Evolutionary conservation across 1,140 invertebrate species (phyloP).

Genomic region (Caerostris extrusa): DNA sequence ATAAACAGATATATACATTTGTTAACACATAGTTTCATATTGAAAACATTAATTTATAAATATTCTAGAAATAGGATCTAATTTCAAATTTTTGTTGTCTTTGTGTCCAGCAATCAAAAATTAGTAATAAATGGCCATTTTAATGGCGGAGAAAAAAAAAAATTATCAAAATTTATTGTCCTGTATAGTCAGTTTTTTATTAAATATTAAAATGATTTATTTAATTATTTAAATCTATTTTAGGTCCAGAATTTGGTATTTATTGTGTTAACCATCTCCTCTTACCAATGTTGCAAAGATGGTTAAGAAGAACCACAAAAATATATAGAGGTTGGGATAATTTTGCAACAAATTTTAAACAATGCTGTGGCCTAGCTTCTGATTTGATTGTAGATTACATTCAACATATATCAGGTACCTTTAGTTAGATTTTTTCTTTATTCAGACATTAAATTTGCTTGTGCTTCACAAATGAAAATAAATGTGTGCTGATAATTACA

Average conservation of each 20-base stretch:
- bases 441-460: neutral
- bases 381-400: slow-evolving; percentile 90
- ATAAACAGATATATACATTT: too few species aligned
- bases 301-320: slow-evolving; percentile 88
- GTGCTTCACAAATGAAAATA: neutral
- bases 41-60: too few species aligned
- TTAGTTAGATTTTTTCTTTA: neutral
- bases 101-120: too few species aligned
- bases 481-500: too few species aligned
- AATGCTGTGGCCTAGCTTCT: slow-evolving; percentile 94
- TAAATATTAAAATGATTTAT: neutral
- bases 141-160: too few species aligned
- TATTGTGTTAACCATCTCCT: slow-evolving; percentile 95
- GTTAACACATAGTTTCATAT: too few species aligned
- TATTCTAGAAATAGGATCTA: too few species aligned
- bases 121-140: too few species aligned
- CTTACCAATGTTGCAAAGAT: slow-evolving; percentile 93
- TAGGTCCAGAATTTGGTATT: slow-evolving; percentile 90
- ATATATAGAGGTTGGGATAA: slow-evolving; percentile 80
- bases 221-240: neutral
- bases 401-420: slow-evolving; percentile 51
- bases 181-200: neutral
- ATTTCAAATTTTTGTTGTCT: too few species aligned
- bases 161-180: neutral
- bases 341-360: slow-evolving; percentile 90